phyloP scores from a whole-genome alignment of 2,797 vertebrate species.

The Dryobates pubescens region DNA sequence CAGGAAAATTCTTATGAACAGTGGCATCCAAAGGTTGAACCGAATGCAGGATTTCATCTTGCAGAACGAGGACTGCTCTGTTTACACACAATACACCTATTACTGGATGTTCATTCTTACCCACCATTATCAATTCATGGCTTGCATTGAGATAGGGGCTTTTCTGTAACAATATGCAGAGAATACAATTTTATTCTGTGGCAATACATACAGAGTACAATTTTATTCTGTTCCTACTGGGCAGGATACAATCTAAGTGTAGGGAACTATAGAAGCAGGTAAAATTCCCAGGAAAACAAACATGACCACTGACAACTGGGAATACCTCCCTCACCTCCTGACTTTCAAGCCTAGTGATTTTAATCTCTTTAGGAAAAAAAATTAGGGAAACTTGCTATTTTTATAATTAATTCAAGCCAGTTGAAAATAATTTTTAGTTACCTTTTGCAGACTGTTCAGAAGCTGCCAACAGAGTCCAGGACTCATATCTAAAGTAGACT shows the following conservation, averaged over 20 bases:
- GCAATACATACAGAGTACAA: background rate
- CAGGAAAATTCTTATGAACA: background rate
- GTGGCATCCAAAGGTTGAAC: background rate
- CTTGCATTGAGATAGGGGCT: background rate
- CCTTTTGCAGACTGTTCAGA: background rate
- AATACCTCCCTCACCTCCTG: background rate
- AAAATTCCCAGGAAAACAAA: background rate
- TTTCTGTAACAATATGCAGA: background rate
- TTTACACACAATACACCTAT: background rate
- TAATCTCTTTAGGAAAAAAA: background rate
- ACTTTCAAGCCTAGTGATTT: background rate
- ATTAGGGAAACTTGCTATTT: background rate
- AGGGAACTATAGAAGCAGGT: background rate
- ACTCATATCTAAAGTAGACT: conserved; percentile 13
- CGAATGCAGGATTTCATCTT: background rate
- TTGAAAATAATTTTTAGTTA: background rate
- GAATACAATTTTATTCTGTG: background rate
- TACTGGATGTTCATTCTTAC: background rate
- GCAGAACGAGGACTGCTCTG: background rate
- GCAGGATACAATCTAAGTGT: background rate
- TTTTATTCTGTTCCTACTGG: background rate
- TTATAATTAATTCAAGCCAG: background rate
- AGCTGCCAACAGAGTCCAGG: background rate
- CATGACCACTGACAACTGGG: background rate
- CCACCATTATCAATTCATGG: background rate